Percentiles rank a stretch among this genome's conserved stretches.
phyloP scores from a whole-genome alignment of 1,140 invertebrate genomes.

The Pemphigus obesinymphae region DNA sequence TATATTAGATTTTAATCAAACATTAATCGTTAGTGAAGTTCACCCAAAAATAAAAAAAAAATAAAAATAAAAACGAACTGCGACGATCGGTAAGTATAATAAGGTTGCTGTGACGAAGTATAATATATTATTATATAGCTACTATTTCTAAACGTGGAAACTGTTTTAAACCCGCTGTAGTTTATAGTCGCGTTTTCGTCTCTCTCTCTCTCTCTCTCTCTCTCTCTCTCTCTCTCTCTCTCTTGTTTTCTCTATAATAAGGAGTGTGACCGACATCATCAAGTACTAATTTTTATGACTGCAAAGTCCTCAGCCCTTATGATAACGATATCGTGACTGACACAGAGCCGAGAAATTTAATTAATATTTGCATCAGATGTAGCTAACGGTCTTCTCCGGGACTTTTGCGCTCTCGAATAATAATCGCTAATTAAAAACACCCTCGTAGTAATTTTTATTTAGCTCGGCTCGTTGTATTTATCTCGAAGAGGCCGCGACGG shows the following conservation, averaged over 20 bases:
- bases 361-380: conserved; percentile 40
- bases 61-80: not conserved
- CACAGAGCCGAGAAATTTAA: conserved; percentile 29
- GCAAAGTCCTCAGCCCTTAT: not conserved
- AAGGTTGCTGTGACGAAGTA: too few species aligned
- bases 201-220: too few species aligned
- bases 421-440: conserved; percentile 36
- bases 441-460: not conserved
- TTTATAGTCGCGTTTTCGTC: not conserved
- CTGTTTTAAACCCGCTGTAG: not conserved
- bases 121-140: too few species aligned
- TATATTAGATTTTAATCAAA: conserved; percentile 12
- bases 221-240: too few species aligned
- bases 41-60: not conserved
- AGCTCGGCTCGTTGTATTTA: not conserved
- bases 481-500: not conserved
- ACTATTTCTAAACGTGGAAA: not conserved
- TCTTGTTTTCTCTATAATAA: too few species aligned
- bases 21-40: not conserved
- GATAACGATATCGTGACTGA: conserved; percentile 18
- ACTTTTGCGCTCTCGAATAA: not conserved
- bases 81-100: not conserved
- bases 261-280: not conserved
- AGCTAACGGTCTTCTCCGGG: conserved; percentile 3
- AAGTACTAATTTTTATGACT: conserved; percentile 28